Base-by-base conservation (phyloP, 2,888 invertebrate species). In the Agelastica alni region DNA sequence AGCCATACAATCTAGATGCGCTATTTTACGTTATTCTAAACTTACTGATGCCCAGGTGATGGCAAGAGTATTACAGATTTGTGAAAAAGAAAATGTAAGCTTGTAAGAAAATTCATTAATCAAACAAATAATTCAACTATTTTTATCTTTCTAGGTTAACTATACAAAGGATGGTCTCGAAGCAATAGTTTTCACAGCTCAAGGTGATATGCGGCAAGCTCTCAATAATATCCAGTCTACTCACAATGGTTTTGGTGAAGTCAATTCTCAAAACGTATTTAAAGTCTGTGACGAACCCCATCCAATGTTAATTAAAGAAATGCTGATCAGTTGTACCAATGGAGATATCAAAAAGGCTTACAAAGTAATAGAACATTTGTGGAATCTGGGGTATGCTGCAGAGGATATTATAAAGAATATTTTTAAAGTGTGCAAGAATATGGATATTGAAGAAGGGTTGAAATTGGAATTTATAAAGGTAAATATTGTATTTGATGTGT, bases 261-360 rank as follows among this genome's bases (percentile, higher is more conserved):
- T 99, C n/a, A 92, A 88, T 62, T 87, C 91, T 43, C 89, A 91
- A 63, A 93, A 96, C 80, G 99, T 99, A 13, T 98, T 97, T 75
- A 96, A 96, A 83, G 96, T 98, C 6, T 99, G 99, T 75, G 99
- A 99, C 76, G 98, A 99, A 77, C 99, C 99, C 0, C 98, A 98
- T 79, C 99, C 99, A 0, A 82, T 96, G 74, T 78, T 96, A 2
- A 88, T 99, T 42, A 89, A 91, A 75, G 86, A 89, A 68, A 96
- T 98, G 96, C 79, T 99, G 41, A 85, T 89, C 60, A 83, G 86
- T 65, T 98, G 98, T 77, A 78, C 84, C 0, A 79, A 85, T 47
- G 89, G 88, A 32, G 88, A 96, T 69, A 86, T 96, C 55, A 88
- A 90, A 56, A 88, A 88, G 64, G 93, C 96, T 0, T 94, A 91